Evolutionary conservation across 1,140 invertebrate species (phyloP), one percentile per base, ranked within the genome.

Genomic region (Pantala flavescens): DNA sequence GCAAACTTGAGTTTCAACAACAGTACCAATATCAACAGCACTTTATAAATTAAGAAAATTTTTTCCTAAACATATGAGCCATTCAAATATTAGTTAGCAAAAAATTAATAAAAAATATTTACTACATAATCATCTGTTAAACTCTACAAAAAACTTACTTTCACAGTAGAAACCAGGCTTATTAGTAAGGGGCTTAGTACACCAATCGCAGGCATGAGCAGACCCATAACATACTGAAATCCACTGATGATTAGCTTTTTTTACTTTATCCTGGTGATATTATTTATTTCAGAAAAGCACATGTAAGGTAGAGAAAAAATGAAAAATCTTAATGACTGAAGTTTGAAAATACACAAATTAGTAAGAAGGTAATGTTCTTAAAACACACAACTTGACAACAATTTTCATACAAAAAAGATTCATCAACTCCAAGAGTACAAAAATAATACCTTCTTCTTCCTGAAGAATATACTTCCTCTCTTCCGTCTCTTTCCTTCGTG

Each of bases 391-490:
- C 3, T 36, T 36, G 28, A 36, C 2, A 36, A 5, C 28, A 36
- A 2, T 36, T 36, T 36, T 36, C 9, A 36, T 36, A 5, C 3
- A 2, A 36, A 5, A 36, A 36, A 36, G 28, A 36, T 36, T 36
- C 28, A 36, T 36, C 28, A 5, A 36, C 28, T 36, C 28, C 2
- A 36, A 36, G 28, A 36, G 9, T 36, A 36, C 9, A 9, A 36
- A 36, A 36, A 36, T 36, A 2, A 79, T 82, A 89, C 89, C 84
- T 95, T 95, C 82, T 94, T 93, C 83, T 93, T 95, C 76, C 93
- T 89, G 80, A 95, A 96, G 85, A 96, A 95, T 71, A 95, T 84
- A 75, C 93, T 95, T 63, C 93, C 93, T 71, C 93, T 86, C 83
- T 95, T 96, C 76, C 92, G 87, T 80, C 92, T 84, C 81, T 96